Base-by-base conservation (phyloP, 2,888 invertebrate species). In the Xestia sexstrigata region DNA sequence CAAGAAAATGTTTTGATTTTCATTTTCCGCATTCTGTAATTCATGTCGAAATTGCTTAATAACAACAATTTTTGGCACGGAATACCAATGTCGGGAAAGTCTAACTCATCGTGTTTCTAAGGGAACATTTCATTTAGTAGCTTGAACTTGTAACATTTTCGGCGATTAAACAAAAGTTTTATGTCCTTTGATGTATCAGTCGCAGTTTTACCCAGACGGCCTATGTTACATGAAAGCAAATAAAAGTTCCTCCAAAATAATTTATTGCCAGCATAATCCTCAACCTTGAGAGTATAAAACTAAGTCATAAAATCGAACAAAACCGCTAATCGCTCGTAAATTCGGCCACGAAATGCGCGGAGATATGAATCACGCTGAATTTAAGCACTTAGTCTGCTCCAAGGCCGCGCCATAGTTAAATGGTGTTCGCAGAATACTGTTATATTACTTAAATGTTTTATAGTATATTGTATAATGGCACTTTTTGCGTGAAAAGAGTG, bases 351-450 rank as follows among this genome's bases (percentile, higher is more conserved):
- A 49, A 65, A 62, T 35, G 60, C 73, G 62, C 62, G 42, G 72
- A 76, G 78, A 83, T 86, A 91, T 93, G 92, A 93, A 92, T 93
- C 93, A 93, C 91, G 82, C 82, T 71, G 83, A 89, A 90, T 92
- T 91, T 87, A 90, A 89, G 88, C 91, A 92, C 90, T 90, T 88
- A 89, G 90, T 88, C 84, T 72, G 71, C 42, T 63, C 65, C 88
- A 92, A 93, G 93, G 92, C 87, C 87, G 88, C 70, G 47, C 86
- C 86, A 85, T 88, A 79, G 84, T 76, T 78, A 71, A 81, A 82
- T 88, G 81, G 79, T 82, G 74, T 79, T 77, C 68, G 17, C 75
- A 68, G 67, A 62, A 71, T 65, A 75, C 84, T 82, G 77, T 77
- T 86, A 74, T 71, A 71, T 45, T 55, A 73, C 72, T 75, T 75